These are phyloP conservation scores for Hololepta plana DNA, from an alignment of 2,888 invertebrate genomes.

Conservation along the genomic window DNA sequence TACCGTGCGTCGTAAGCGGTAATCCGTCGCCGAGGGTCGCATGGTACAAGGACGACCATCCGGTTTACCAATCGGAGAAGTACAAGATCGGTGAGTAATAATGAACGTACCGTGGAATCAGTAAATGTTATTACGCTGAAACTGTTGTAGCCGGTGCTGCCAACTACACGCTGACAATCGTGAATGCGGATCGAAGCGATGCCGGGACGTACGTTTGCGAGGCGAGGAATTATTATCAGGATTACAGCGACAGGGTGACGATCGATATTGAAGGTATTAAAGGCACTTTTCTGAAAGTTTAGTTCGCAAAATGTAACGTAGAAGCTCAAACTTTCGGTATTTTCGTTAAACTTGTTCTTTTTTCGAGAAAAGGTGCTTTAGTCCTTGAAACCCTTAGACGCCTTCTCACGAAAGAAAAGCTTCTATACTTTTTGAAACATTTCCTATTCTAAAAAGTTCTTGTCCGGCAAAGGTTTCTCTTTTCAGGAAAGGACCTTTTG, in stretches of 20 bases:
- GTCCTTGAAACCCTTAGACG: too few relatives aligned
- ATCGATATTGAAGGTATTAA: slow-evolving; percentile 53
- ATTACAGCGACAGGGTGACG: slow-evolving; percentile 43
- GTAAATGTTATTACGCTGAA: neutral
- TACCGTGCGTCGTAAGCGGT: slow-evolving; percentile 62
- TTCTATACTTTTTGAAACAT: too few relatives aligned
- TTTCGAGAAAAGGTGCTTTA: too few relatives aligned
- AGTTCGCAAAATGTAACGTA: too few relatives aligned
- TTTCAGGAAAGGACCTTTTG: too few relatives aligned
- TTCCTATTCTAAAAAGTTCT: too few relatives aligned
- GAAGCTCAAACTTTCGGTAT: too few relatives aligned
- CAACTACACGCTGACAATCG: slow-evolving; percentile 51
- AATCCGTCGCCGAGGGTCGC: slow-evolving; percentile 56
- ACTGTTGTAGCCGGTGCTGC: slow-evolving; percentile 27
- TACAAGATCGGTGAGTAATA: slow-evolving; percentile 1
- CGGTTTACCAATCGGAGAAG: slow-evolving; percentile 32
- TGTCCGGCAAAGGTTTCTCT: too few relatives aligned
- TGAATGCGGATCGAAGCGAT: slow-evolving; percentile 43
- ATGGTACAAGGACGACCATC: slow-evolving; percentile 64
- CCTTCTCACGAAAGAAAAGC: too few relatives aligned
- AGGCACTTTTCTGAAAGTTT: slow-evolving; percentile 36
- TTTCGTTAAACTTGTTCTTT: too few relatives aligned
- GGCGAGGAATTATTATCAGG: slow-evolving; percentile 60
- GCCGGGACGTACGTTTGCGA: slow-evolving; percentile 70
- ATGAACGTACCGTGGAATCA: neutral